These are phyloP conservation scores for Spodoptera picta DNA, from an alignment of 2,888 invertebrate genomes.

Conservation along the genomic window DNA sequence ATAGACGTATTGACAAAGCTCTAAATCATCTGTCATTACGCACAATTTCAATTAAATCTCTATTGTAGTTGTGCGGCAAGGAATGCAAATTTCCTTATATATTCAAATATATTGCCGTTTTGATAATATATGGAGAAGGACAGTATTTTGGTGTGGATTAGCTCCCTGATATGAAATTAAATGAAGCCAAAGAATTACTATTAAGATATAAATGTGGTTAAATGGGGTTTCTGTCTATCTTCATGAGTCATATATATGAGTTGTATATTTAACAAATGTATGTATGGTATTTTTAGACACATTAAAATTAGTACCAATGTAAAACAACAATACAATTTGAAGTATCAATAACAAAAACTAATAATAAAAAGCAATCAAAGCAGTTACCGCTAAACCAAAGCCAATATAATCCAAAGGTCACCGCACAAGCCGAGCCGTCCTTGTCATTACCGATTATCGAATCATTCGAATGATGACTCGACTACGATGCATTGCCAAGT, in stretches of 20 bases:
- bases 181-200: too few species aligned
- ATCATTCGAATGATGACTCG: conserved; percentile 77
- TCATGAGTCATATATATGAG: too few species aligned
- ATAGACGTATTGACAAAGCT: conserved; percentile 36
- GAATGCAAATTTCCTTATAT: too few species aligned
- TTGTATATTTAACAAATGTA: too few species aligned
- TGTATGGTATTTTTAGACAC: background rate
- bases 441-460: conserved; percentile 79
- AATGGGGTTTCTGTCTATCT: too few species aligned
- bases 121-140: too few species aligned
- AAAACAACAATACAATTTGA: conserved; percentile 20
- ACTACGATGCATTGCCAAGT: conserved; percentile 63
- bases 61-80: conserved; percentile 21
- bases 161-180: too few species aligned
- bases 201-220: too few species aligned
- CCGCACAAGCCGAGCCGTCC: conserved; percentile 70
- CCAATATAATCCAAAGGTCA: conserved; percentile 72
- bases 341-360: conserved; percentile 51
- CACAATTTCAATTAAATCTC: conserved; percentile 15
- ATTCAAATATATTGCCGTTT: background rate
- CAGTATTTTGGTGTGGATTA: too few species aligned
- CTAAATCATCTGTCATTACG: conserved; percentile 32
- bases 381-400: conserved; percentile 55
- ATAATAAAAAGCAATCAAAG: conserved; percentile 57
- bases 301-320: conserved; percentile 15